These are phyloP conservation scores for Athene noctua DNA, from an alignment of 2,113 vertebrate species.

Conservation along the genomic window DNA sequence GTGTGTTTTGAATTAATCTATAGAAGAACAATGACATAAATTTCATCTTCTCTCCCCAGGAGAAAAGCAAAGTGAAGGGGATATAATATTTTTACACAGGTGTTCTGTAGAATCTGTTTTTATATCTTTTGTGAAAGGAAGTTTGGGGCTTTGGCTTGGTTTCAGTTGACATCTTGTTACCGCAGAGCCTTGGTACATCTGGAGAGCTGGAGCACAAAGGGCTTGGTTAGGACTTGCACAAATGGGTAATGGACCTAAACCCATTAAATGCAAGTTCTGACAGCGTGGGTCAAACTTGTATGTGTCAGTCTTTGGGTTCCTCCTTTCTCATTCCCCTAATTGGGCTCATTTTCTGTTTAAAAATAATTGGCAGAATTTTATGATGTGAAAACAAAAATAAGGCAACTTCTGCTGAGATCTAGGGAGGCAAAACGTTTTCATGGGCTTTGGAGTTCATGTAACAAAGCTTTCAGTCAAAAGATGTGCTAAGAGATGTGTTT, in stretches of 20 bases:
- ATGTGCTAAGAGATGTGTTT: neutral
- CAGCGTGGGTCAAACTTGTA: neutral
- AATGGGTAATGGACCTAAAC: neutral
- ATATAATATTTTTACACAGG: neutral
- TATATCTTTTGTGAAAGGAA: constrained; percentile 65
- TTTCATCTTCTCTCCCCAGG: neutral
- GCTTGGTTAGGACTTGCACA: neutral
- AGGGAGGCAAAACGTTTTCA: neutral
- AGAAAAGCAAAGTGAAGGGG: neutral
- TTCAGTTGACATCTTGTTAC: constrained; percentile 63
- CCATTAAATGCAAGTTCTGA: constrained; percentile 28
- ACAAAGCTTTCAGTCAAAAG: neutral
- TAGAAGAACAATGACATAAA: neutral
- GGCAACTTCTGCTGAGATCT: neutral
- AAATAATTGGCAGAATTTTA: constrained; percentile 11
- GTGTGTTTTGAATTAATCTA: neutral
- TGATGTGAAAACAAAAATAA: neutral
- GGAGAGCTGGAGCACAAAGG: neutral
- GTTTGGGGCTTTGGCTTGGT: constrained; percentile 67
- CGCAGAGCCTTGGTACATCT: neutral
- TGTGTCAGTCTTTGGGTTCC: neutral
- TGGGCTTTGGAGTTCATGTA: neutral
- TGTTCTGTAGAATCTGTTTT: constrained; percentile 18
- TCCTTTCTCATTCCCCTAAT: constrained; percentile 23
- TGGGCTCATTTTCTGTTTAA: neutral